These are phyloP conservation scores for Aix galericulata DNA, from an alignment of 2,113 vertebrate genomes.

Conservation along the genomic window DNA sequence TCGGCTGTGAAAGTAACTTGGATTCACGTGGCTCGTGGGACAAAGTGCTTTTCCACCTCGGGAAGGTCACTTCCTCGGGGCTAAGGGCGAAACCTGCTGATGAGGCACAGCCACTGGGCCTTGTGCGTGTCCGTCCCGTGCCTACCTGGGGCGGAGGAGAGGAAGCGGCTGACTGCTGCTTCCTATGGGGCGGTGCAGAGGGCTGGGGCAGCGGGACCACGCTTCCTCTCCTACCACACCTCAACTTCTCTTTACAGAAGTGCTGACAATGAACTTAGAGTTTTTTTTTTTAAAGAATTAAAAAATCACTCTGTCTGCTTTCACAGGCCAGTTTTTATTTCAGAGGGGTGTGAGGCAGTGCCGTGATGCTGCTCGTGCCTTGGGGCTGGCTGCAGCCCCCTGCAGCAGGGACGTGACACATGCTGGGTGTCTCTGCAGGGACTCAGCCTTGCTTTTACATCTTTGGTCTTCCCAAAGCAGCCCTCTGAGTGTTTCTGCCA, in stretches of 20 bases:
- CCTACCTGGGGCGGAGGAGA: conserved; percentile 6
- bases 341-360: not conserved
- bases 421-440: not conserved
- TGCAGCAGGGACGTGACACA: no score
- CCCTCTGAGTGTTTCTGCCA: conserved; percentile 56
- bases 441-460: conserved; percentile 28
- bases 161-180: conserved; percentile 45
- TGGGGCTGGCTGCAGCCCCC: no score
- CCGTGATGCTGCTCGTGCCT: not conserved
- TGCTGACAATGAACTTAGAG: not conserved
- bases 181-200: conserved; percentile 22
- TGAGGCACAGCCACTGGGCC: not conserved
- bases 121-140: accelerated
- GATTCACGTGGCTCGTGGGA: not conserved
- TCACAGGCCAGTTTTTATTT: not conserved
- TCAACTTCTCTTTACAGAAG: not conserved
- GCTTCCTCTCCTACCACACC: conserved; percentile 65
- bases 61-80: conserved; percentile 6
- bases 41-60: not conserved
- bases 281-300: not conserved
- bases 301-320: not conserved
- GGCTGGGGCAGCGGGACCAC: not conserved
- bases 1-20: not conserved
- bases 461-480: not conserved
- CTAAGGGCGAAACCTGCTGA: not conserved